Percentiles rank a stretch among this genome's conserved stretches.
Conservation (phyloP, 2,797 vertebrate genomes). For the Anguilla pacifica region DNA sequence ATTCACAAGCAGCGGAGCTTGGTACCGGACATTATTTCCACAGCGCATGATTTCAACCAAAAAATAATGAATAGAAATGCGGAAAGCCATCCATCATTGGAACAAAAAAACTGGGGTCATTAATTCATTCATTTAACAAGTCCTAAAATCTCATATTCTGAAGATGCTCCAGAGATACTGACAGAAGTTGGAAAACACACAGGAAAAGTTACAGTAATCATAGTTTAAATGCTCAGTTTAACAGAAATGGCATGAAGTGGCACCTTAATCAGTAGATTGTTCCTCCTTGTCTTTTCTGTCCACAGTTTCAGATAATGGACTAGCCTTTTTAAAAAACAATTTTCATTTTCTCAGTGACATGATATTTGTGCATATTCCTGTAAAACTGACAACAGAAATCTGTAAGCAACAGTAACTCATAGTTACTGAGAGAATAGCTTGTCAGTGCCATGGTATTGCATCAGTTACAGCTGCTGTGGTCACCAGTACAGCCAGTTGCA, state of each 20-base stretch:
- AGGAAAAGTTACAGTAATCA: neutral
- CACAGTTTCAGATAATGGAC: neutral
- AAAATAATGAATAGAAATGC: neutral
- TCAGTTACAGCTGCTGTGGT: no score
- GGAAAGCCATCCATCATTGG: neutral
- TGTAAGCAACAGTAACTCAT: no score
- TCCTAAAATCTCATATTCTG: neutral
- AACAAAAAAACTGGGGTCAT: neutral
- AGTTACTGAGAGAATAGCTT: no score
- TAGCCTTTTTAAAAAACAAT: neutral
- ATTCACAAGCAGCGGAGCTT: no score
- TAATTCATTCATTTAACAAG: neutral
- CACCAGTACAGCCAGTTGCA: no score
- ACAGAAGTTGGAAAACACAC: neutral
- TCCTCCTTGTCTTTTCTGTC: neutral
- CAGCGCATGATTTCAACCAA: neutral
- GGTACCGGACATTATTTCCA: neutral
- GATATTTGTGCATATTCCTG: no score
- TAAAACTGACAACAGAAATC: no score
- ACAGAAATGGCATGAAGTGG: neutral
- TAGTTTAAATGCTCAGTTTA: neutral
- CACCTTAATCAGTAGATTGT: neutral
- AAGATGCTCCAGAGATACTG: neutral
- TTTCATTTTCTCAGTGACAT: no score
- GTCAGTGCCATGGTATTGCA: no score